These are phyloP conservation scores for Pseudotriccus pelzelni DNA, from an alignment of 2,797 vertebrate species.

Conservation along the genomic window DNA sequence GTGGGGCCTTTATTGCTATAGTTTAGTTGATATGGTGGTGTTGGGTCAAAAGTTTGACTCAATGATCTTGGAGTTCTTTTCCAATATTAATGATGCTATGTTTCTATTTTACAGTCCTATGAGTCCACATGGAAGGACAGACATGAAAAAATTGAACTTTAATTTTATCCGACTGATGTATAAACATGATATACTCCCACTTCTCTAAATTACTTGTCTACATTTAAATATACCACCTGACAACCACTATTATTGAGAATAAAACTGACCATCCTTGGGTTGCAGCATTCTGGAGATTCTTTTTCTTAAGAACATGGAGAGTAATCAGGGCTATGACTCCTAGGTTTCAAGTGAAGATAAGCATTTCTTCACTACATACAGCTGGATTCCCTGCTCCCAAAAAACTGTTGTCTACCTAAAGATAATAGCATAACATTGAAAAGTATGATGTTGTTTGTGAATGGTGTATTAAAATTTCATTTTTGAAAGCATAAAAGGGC, in stretches of 20 bases:
- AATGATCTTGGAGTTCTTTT: background rate
- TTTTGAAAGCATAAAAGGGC: background rate
- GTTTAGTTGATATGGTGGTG: background rate
- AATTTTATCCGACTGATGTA: background rate
- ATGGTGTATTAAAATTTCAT: background rate
- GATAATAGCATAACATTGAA: background rate
- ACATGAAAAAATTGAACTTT: background rate
- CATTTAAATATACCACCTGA: background rate
- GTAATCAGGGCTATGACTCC: background rate
- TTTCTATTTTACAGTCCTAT: background rate
- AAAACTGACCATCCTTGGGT: background rate
- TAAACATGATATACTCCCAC: background rate
- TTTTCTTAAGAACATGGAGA: background rate
- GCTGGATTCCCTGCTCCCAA: background rate
- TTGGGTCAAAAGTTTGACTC: background rate
- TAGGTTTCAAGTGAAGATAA: background rate
- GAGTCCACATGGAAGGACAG: background rate
- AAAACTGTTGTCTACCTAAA: background rate
- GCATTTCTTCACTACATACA: background rate
- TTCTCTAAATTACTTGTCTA: background rate
- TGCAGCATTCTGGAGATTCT: background rate
- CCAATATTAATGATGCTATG: background rate
- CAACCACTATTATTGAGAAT: background rate
- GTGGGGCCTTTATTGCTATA: background rate
- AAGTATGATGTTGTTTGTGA: background rate